These are phyloP conservation scores for Jaculus jaculus DNA, from an alignment of 2,113 vertebrate species.

Conservation along the genomic window DNA sequence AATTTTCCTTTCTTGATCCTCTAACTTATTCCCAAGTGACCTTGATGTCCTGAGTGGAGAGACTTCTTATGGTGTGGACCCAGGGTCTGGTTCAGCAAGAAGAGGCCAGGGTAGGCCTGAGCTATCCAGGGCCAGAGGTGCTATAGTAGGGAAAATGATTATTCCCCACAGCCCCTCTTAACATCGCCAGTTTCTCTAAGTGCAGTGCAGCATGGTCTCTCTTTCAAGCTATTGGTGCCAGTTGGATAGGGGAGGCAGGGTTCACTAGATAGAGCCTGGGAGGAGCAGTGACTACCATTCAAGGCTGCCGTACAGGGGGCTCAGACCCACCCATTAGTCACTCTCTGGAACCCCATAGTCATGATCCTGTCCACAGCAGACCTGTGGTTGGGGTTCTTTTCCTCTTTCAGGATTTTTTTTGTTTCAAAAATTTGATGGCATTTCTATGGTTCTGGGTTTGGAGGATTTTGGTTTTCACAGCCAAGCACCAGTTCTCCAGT, in stretches of 20 bases:
- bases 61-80: background rate
- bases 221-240: background rate
- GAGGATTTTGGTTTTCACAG: background rate
- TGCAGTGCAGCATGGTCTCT: fast-evolving
- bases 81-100: background rate
- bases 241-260: background rate
- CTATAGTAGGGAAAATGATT: background rate
- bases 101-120: background rate
- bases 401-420: background rate
- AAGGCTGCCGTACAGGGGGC: background rate
- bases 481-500: fast-evolving
- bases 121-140: background rate
- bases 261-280: no score
- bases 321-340: background rate
- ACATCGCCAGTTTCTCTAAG: no score
- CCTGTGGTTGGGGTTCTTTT: background rate
- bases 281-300: no score
- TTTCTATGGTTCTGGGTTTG: background rate
- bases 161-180: background rate
- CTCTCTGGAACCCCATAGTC: no score
- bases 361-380: background rate
- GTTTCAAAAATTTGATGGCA: background rate
- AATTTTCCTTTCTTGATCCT: background rate
- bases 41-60: background rate
- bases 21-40: background rate